A percentile compares a stretch with the other conserved stretches of the same genome.
These are phyloP conservation scores for Ornithorhynchus anatinus DNA, from an alignment of 2,113 vertebrate species.

Conservation along the genomic window DNA sequence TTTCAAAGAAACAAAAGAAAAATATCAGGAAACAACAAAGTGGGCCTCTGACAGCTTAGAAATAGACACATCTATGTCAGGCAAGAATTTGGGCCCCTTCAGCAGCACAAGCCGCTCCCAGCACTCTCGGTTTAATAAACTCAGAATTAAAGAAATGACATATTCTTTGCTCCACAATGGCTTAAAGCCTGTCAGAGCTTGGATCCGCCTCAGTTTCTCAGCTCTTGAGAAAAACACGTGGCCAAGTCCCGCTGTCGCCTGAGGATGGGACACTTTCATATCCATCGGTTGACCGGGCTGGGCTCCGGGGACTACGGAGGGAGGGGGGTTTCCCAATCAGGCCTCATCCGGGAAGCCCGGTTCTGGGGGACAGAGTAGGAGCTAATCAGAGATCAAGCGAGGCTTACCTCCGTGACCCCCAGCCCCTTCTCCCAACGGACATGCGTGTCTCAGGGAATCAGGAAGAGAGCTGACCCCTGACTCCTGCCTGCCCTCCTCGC, in stretches of 20 bases:
- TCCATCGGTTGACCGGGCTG: not conserved
- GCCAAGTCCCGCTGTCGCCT: not conserved
- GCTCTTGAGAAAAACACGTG: not conserved
- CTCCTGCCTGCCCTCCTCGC: too few relatives aligned
- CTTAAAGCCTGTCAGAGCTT: not conserved
- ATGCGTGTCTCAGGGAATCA: too few relatives aligned
- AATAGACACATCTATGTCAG: not conserved
- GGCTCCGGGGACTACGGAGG: too few relatives aligned
- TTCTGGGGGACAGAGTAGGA: too few relatives aligned
- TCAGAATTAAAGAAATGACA: not conserved
- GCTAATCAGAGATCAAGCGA: too few relatives aligned
- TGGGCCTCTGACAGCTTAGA: not conserved
- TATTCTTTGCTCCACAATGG: not conserved
- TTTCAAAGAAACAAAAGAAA: constrained; percentile 17
- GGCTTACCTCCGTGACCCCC: too few relatives aligned
- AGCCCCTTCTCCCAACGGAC: too few relatives aligned
- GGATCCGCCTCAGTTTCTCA: not conserved
- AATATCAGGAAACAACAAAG: constrained; percentile 7
- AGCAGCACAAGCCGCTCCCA: not conserved
- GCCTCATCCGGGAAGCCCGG: too few relatives aligned
- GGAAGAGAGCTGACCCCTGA: too few relatives aligned
- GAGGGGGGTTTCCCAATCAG: too few relatives aligned
- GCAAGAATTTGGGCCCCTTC: not conserved
- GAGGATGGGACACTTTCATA: not conserved
- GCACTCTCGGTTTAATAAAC: constrained; percentile 12